Evolutionary conservation across 1,140 invertebrate species (phyloP), one percentile per base, ranked within the genome.

Genomic region (Cherax quadricarinatus): DNA sequence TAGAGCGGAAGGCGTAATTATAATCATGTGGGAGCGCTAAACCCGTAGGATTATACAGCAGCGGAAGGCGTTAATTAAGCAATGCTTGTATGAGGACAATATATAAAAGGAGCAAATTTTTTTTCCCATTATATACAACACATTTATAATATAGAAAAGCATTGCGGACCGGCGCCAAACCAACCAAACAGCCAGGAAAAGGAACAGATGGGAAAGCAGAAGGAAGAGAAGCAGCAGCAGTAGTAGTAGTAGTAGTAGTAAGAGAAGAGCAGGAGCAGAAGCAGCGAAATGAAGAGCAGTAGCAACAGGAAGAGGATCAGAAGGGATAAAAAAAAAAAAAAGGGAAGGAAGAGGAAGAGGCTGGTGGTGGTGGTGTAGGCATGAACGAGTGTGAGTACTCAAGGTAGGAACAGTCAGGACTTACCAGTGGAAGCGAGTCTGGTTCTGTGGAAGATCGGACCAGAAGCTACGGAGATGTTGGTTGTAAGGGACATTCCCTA

Each of bases 351-450:
- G 79, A 81, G 48, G 14, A 10, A 57, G 14, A 57, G 14, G 53
- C 53, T 57, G 7, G 53, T 57, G 62, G 18, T 16, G 21, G 70
- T 24, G 70, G 24, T 5, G 5, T 14, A 70, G 62, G 21, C 62
- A 70, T 21, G 62, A 70, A n/a, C 16, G 16, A 60, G 16, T 60
- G 62, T 70, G 18, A 16, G 18, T 5, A 5, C 12, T 6, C 14
- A 21, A 16, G 14, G 14, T 70, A 16, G 16, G 14, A n/a, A 70
- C 16, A 70, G 21, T 14, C 16, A 70, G 18, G 24, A 75, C 70
- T 75, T 75, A 75, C 66, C 70, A 75, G 70, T 75, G 70, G 24
- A 75, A 75, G 70, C 70, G 70, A 30, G 70, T 30, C 70, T 75
- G 70, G 24, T 75, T 75, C 70, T 75, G 70, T 5, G 70, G 70